Conservation (phyloP, 1,140 invertebrate genomes). For the Augochlora pura region DNA sequence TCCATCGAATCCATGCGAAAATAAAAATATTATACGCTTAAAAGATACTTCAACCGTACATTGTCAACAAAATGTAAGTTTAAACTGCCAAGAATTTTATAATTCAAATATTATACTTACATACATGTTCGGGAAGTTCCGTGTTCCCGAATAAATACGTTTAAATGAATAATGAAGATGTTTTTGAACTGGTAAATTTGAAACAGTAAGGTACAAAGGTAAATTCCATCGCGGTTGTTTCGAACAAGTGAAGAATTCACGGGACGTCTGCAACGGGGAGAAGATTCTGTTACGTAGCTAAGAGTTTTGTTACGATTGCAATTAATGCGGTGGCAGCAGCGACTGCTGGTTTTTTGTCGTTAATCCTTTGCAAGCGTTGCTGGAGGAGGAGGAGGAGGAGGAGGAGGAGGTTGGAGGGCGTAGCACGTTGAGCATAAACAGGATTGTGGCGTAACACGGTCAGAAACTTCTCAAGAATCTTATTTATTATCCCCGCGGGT, state of each 20-base stretch:
- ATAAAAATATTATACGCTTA: too few species aligned
- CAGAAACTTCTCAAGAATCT: slow-evolving; percentile 77
- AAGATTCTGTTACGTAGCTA: slow-evolving; percentile 4
- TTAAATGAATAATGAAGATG: too few species aligned
- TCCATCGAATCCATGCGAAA: too few species aligned
- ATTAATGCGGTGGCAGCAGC: slow-evolving; percentile 13
- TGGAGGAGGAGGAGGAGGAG: too few species aligned
- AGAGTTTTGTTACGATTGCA: slow-evolving; percentile 33
- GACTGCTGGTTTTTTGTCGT: background rate
- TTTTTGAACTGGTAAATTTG: background rate
- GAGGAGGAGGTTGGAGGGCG: background rate
- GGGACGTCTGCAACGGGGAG: background rate
- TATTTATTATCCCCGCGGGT: slow-evolving; percentile 76
- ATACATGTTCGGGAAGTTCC: too few species aligned
- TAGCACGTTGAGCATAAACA: slow-evolving; percentile 67
- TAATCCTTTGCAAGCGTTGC: too few species aligned
- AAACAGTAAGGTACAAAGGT: background rate
- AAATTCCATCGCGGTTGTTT: background rate
- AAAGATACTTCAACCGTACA: too few species aligned
- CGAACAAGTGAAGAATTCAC: background rate
- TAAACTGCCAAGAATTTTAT: too few species aligned
- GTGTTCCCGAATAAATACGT: too few species aligned
- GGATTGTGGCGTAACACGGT: slow-evolving; percentile 68
- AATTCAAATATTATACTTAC: too few species aligned
- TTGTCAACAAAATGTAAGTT: too few species aligned